phyloP scores from a whole-genome alignment of 2,888 invertebrate species.

The Nasonovia ribisnigri region DNA sequence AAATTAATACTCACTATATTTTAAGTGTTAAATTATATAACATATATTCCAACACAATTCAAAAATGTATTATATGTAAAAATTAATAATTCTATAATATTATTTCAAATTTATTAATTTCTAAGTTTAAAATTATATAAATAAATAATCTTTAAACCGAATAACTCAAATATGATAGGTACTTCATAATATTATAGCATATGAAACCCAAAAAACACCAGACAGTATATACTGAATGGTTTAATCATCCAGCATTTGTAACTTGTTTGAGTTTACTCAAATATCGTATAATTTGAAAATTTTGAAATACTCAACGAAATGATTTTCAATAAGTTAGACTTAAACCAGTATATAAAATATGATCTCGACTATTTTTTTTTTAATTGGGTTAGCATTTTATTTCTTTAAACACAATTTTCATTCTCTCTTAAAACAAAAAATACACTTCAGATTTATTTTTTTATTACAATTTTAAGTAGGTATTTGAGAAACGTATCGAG shows the following conservation, averaged over 20 bases:
- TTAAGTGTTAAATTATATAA: too few relatives aligned
- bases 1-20: too few relatives aligned
- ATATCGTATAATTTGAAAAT: background rate
- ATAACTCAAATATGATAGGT: background rate
- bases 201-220: background rate
- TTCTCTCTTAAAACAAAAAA: background rate
- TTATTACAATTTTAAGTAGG: background rate
- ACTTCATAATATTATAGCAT: background rate
- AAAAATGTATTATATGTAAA: background rate
- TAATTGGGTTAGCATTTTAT: background rate
- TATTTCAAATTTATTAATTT: background rate
- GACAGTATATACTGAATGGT: background rate
- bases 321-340: background rate
- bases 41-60: too few relatives aligned
- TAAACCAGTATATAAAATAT: background rate
- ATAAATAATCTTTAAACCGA: background rate
- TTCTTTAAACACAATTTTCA: background rate
- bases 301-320: background rate
- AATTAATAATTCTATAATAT: background rate
- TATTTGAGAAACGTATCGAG: background rate
- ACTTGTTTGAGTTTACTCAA: too few relatives aligned
- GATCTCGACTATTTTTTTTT: background rate
- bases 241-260: too few relatives aligned
- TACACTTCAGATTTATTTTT: conserved; percentile 5
- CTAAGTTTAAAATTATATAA: background rate